Evolutionary conservation across 2,888 invertebrate species (phyloP), one percentile per base, ranked within the genome.

Genomic region (Alentia gelatinosa): DNA sequence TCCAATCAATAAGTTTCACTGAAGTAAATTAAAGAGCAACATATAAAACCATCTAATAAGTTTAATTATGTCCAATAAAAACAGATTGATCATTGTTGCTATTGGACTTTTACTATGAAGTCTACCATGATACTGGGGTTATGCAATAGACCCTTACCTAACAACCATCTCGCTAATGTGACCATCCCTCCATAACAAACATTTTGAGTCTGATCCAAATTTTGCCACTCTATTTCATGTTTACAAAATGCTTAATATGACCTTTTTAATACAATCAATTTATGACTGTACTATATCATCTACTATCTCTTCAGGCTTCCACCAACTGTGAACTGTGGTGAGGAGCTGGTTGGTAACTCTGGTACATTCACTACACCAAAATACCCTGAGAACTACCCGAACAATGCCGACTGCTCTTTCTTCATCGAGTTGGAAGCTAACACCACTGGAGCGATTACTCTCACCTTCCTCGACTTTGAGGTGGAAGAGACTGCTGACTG

Each of bases 351-450:
- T 35, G 88, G 50, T 26, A 30, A 88, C 30, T 33, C 3, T 88
- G 88, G 88, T 26, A 30, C 33, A 7, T 3, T 88, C 30, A 47
- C 15, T 30, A 39, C n/a, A 1, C 88, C 88, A 40, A 50, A 47
- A 9, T 50, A 88, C 30, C 88, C 88, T 4, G 1, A 5, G 23
- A 33, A 88, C 88, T 88, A 88, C 23, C 47, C 42, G 0, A 50
- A 88, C 50, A 88, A 88, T n/a, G 88, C 50, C 30, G 88, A 88
- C 88, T 88, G 88, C 30, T 15, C 47, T 33, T 88, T 33, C 50
- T 50, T 26, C 47, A 88, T 88, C 47, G 35, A 33, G 39, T 26
- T 88, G 47, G 88, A 42, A 9, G 40, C 83, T 26, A 83, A 83
- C 40, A 50, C 42, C n/a, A 50, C 47, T 39, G 83, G 83, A 9